Percentiles rank a stretch among this genome's conserved stretches.
These are phyloP conservation scores for Fragum fragum DNA, from an alignment of 2,888 invertebrate species.

Conservation along the genomic window DNA sequence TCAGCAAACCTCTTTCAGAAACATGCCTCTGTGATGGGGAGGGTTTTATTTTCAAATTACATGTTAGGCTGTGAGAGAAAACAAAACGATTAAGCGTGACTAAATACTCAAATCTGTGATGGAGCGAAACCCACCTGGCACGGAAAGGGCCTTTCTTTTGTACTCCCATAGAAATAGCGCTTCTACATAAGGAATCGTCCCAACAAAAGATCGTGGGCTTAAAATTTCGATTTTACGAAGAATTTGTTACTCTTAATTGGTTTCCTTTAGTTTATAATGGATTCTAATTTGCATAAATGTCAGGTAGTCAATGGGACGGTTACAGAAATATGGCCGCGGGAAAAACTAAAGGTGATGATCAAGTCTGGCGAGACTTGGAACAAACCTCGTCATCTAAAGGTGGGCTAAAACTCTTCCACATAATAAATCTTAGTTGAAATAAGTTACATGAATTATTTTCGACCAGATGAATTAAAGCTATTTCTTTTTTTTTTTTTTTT, in stretches of 20 bases:
- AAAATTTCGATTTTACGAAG: constrained; percentile 30
- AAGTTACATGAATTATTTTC: too few relatives aligned
- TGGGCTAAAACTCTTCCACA: too few relatives aligned
- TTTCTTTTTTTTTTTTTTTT: too few relatives aligned
- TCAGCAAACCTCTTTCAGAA: background rate
- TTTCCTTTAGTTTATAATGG: constrained; percentile 46
- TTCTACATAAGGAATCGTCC: constrained; percentile 19
- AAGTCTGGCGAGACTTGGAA: constrained; percentile 2
- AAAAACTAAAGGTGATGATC: constrained; percentile 27
- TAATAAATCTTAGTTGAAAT: too few relatives aligned
- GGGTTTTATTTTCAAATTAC: constrained; percentile 33
- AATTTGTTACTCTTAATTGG: constrained; percentile 35
- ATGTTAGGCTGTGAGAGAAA: constrained; percentile 9
- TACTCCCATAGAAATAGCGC: constrained; percentile 4
- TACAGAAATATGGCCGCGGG: constrained; percentile 26
- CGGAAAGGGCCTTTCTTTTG: constrained; percentile 3
- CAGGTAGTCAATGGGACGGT: constrained; percentile 23
- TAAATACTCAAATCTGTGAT: constrained; percentile 17
- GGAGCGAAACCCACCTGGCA: constrained; percentile 22
- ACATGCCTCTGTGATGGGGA: background rate
- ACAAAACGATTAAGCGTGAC: constrained; percentile 26
- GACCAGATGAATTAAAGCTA: too few relatives aligned
- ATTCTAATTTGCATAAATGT: constrained; percentile 43
- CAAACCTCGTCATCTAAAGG: background rate
- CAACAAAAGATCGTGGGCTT: constrained; percentile 12